Evolutionary conservation across 2,888 invertebrate species (phyloP), one percentile per base, ranked within the genome.

Genomic region (Sylvicola cinctus): DNA sequence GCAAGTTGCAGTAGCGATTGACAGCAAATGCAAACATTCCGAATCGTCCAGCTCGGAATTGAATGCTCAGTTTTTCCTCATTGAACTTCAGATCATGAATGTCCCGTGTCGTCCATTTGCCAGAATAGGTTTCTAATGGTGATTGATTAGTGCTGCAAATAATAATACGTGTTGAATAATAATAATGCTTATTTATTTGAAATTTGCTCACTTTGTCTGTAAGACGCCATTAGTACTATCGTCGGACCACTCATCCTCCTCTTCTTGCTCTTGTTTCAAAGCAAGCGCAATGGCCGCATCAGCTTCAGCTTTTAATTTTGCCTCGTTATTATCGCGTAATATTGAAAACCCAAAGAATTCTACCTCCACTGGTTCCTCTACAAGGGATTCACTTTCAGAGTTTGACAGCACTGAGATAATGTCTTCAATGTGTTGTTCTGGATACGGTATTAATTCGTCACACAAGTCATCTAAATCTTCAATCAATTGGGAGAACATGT

Each of bases 61-160:
- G 74, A 29, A 83, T 60, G 0, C 69, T 70, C 4, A 79, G 69
- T 47, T 81, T 80, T 46, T 85, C 84, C 50, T 87, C 87, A 49
- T 83, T 83, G 47, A 75, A 85, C 51, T 83, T 81, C 38, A 70
- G 65, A 42, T 81, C 81, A 45, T 80, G 77, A 6, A 80, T 64
- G 44, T 75, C 73, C 43, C 73, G 68, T 14, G 65, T 70, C 2
- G 74, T 74, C 81, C 81, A 81, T 29, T 65, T 61, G 3, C 60
- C 61, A 15, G 56, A 46, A 0, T 40, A n/a, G n/a, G n/a, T 27
- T 16, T 15, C 13, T 27, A 11, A 34, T 12, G 11, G 16, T 20
- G 16, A 26, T 12, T 26, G n/a, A 20, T 6, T 23, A 23, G n/a
- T n/a, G n/a, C n/a, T n/a, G n/a, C n/a, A n/a, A n/a, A n/a, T n/a